phyloP scores from a whole-genome alignment of 2,797 vertebrate species.

The Setipinna tenuifilis region DNA sequence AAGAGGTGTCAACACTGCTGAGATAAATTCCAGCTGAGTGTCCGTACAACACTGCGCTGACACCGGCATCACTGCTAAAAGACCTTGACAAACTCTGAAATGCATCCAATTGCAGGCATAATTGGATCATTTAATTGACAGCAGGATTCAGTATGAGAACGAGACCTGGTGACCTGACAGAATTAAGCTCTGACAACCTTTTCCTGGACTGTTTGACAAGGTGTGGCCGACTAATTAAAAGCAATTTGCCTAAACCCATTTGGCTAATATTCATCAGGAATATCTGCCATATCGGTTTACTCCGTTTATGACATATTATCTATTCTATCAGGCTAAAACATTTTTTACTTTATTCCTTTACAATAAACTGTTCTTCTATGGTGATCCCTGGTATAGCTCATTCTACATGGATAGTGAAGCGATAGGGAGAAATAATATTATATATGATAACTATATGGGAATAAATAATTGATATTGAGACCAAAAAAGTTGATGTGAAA shows the following conservation, averaged over 20 bases:
- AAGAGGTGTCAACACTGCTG: constrained; percentile 51
- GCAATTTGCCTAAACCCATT: constrained; percentile 49
- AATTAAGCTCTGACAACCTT: constrained; percentile 64
- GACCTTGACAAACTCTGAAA: constrained; percentile 71
- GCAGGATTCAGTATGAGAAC: constrained; percentile 62
- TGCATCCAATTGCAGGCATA: constrained; percentile 62
- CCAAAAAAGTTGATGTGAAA: no score
- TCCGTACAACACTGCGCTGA: constrained; percentile 25
- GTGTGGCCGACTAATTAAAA: constrained; percentile 60
- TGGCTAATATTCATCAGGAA: constrained; percentile 40
- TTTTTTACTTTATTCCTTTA: not conserved
- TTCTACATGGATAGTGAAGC: no score
- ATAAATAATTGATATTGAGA: no score
- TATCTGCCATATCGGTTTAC: constrained; percentile 42
- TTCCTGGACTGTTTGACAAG: constrained; percentile 58
- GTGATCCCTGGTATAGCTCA: not conserved
- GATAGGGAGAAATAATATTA: no score
- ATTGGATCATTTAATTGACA: constrained; percentile 70
- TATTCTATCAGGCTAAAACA: not conserved
- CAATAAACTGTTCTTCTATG: not conserved
- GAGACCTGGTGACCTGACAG: constrained; percentile 61
- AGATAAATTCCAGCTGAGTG: constrained; percentile 38
- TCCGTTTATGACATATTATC: not conserved
- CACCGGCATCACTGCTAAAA: constrained; percentile 61
- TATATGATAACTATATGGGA: no score